Percentiles rank a stretch among this genome's conserved stretches.
phyloP scores from a whole-genome alignment of 2,888 invertebrate genomes.

The Nemapogon koenigi region DNA sequence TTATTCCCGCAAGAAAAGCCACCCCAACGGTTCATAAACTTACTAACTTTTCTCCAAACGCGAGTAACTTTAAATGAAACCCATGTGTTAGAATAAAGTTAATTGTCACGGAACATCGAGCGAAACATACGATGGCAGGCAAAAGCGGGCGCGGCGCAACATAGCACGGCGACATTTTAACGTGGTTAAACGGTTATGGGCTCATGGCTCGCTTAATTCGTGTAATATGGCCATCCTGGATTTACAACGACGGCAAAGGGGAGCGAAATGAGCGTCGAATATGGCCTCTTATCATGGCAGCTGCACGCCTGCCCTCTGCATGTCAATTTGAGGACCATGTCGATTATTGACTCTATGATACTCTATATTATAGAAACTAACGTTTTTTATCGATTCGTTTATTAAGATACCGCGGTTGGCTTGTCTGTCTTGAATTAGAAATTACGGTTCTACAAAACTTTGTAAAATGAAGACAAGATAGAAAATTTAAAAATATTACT shows the following conservation, averaged over 20 bases:
- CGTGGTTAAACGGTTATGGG: constrained; percentile 32
- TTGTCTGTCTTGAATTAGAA: too few relatives aligned
- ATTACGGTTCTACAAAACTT: too few relatives aligned
- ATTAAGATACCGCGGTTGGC: too few relatives aligned
- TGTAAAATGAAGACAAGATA: too few relatives aligned
- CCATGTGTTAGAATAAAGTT: neutral
- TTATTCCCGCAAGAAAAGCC: too few relatives aligned
- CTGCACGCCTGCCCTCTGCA: neutral
- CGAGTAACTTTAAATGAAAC: constrained; percentile 11
- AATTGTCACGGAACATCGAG: neutral
- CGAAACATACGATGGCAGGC: neutral
- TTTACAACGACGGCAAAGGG: constrained; percentile 21
- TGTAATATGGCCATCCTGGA: constrained; percentile 22
- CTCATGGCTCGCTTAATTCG: constrained; percentile 36
- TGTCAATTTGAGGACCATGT: too few relatives aligned
- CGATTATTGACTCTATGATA: too few relatives aligned
- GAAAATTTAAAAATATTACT: too few relatives aligned
- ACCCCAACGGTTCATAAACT: too few relatives aligned
- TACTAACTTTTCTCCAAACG: too few relatives aligned
- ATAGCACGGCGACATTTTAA: constrained; percentile 26
- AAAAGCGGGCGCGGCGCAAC: constrained; percentile 13
- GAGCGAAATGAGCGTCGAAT: constrained; percentile 1
- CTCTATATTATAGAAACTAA: neutral
- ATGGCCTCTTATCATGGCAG: constrained; percentile 4
- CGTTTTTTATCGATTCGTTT: neutral